Evolutionary conservation across 2,888 invertebrate species (phyloP), one percentile per base, ranked within the genome.

Genomic region (Smittia sp.): DNA sequence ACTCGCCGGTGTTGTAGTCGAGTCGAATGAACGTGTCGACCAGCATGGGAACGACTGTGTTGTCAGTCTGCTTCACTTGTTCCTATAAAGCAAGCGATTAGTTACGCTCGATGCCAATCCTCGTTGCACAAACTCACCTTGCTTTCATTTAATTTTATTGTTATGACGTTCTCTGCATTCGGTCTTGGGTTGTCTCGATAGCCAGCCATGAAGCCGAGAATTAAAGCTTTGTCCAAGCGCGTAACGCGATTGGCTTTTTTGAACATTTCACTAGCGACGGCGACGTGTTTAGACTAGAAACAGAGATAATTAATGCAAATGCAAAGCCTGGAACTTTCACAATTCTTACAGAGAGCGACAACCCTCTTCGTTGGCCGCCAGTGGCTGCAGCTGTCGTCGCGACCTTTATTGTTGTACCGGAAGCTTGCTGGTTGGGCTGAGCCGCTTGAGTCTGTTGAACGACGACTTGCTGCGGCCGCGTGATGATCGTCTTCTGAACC

Each of bases 141-240:
- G 80, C 92, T 91, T 82, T 98, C 98, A 58, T 94, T 94, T 74
- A 98, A 85, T 83, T 96, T 96, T 77, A 98, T 97, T 74, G 96
- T 97, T 6, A 98, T 92, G 77, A 98, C 93, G 83, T 96, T 95
- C 79, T 98, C 98, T 75, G 96, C 86, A 83, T 95, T 93, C n/a
- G 97, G 97, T 82, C 96, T 95, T 0, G 98, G 98, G 82, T 98
- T 98, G 80, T 96, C 94, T 83, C 97, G 88, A 7, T 95, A 93
- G n/a, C 98, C 98, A 69, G 97, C 97, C 96, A 98, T 98, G 80
- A 98, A 98, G 76, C 97, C 96, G 38, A 98, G 86, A 80, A 98
- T 98, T 70, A 98, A 90, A 73, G 97, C 96, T 81, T 98, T 98
- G 81, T 98, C 98, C 0, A 96, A 96, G 76, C 97, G 85, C 1